Conservation (phyloP, 1,140 invertebrate genomes). For the Pseudobourletiella spinata region DNA sequence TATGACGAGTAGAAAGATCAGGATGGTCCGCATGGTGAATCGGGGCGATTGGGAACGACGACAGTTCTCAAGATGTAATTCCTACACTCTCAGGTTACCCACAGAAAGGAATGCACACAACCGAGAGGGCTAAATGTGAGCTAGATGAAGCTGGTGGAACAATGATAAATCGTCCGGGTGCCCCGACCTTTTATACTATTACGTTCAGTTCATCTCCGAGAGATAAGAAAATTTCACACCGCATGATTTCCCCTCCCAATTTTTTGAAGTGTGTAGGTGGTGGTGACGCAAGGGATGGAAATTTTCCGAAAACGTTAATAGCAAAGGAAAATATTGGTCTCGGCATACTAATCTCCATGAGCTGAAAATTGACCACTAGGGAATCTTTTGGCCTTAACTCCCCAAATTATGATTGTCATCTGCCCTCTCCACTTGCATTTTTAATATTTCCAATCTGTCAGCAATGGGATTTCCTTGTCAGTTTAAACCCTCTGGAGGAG, state of each 20-base stretch:
- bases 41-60: too few species aligned
- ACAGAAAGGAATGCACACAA: too few species aligned
- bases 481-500: background rate
- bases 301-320: background rate
- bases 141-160: background rate
- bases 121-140: background rate
- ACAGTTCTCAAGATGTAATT: too few species aligned
- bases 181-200: background rate
- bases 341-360: background rate
- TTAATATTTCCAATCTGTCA: background rate
- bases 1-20: background rate
- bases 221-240: too few species aligned
- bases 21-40: background rate
- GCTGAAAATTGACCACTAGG: background rate
- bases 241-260: too few species aligned
- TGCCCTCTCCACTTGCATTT: background rate
- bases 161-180: background rate
- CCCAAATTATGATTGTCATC: background rate
- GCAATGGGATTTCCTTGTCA: background rate
- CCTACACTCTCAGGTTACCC: too few species aligned
- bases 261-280: background rate
- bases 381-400: background rate
- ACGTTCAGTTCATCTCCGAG: background rate
- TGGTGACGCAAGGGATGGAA: background rate
- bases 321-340: background rate